Evolutionary conservation across 2,113 vertebrate genomes (phyloP).

Genomic region (Himantopus leucocephalus): DNA sequence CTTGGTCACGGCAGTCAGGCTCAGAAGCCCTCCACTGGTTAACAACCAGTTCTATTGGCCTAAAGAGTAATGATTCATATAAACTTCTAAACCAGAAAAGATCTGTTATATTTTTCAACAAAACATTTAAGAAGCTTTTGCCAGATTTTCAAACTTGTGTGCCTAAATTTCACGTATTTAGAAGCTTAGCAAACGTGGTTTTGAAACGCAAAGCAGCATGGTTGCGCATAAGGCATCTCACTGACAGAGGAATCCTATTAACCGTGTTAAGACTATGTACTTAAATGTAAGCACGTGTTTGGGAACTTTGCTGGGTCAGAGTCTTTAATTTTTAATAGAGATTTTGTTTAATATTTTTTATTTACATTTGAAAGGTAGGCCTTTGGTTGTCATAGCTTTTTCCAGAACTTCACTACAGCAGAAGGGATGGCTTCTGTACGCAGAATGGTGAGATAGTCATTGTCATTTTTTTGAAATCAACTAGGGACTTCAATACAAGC

Average conservation of each 20-base stretch:
- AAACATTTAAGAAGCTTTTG: neutral
- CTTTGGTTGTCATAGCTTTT: neutral
- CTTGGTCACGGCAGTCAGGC: neutral
- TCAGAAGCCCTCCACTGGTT: neutral
- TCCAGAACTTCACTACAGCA: neutral
- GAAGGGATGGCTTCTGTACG: neutral
- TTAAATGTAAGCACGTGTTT: neutral
- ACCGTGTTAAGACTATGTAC: neutral
- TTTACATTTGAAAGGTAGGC: neutral
- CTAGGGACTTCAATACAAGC: neutral
- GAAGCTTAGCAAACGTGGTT: neutral
- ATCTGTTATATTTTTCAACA: neutral
- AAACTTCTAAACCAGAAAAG: neutral
- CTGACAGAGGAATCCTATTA: constrained; percentile 7
- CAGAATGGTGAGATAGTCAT: neutral
- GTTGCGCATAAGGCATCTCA: neutral
- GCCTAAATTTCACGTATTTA: neutral
- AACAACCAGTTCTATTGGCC: neutral
- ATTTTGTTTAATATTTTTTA: neutral
- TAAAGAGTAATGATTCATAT: neutral
- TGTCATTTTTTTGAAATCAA: neutral
- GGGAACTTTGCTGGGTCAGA: neutral
- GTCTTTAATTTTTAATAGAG: neutral
- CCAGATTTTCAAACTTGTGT: neutral
- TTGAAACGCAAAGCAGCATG: neutral